Evolutionary conservation across 2,888 invertebrate species (phyloP).

Genomic region (Andrena fulva): DNA sequence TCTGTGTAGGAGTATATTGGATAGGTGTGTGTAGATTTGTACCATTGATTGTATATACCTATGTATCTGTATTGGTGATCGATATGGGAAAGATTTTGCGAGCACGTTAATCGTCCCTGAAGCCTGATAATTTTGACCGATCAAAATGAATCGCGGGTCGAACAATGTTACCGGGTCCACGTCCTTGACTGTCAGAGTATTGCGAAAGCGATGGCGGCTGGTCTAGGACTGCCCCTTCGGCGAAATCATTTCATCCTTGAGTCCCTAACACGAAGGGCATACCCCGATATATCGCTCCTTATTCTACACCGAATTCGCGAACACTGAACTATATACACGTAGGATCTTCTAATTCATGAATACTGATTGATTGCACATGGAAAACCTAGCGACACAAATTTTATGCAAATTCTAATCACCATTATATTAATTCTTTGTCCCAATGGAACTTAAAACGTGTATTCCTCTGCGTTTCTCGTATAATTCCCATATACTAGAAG

Average conservation of each 20-base stretch:
- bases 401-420: background rate
- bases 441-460: no score
- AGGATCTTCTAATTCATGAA: background rate
- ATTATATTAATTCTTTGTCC: no score
- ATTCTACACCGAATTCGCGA: background rate
- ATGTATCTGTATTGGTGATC: background rate
- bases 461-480: no score
- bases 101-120: constrained; percentile 13
- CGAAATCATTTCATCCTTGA: constrained; percentile 60
- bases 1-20: no score
- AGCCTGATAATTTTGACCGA: constrained; percentile 22
- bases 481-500: no score
- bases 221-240: constrained; percentile 56
- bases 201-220: constrained; percentile 54
- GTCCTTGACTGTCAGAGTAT: constrained; percentile 61
- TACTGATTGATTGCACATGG: no score
- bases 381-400: no score
- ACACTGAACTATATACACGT: background rate
- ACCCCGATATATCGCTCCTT: constrained; percentile 28
- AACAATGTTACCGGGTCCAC: constrained; percentile 53
- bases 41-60: no score
- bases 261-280: constrained; percentile 40
- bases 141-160: constrained; percentile 38
- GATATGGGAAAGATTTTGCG: background rate
- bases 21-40: no score